phyloP scores from a whole-genome alignment of 2,888 invertebrate genomes.

The Dichetophora obliterata region DNA sequence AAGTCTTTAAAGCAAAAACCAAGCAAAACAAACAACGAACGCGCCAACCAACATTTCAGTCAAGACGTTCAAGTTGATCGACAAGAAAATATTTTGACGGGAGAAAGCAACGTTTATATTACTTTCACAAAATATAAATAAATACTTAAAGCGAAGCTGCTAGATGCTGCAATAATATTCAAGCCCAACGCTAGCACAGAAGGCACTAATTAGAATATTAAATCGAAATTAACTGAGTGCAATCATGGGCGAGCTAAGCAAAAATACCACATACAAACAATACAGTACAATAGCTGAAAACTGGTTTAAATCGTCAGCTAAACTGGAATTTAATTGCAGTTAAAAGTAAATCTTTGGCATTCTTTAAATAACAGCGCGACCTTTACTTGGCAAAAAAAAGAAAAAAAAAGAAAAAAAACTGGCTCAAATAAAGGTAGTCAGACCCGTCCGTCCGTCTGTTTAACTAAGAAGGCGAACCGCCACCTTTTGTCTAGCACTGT shows the following conservation, averaged over 20 bases:
- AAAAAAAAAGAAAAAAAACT: neutral
- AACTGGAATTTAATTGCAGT: neutral
- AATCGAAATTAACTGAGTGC: neutral
- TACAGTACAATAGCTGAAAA: neutral
- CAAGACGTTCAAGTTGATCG: neutral
- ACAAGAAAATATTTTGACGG: conserved; percentile 15
- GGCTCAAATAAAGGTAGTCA: neutral
- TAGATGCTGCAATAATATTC: neutral
- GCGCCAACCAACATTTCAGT: neutral
- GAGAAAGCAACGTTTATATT: conserved; percentile 26
- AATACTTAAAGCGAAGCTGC: conserved; percentile 5
- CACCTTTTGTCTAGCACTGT: neutral
- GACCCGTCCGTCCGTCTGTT: neutral
- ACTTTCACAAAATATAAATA: conserved; percentile 30
- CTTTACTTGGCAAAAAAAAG: neutral
- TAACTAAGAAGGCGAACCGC: neutral
- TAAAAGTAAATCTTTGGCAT: conserved; percentile 13
- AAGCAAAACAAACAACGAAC: neutral
- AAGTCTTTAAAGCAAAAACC: neutral
- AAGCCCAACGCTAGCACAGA: neutral
- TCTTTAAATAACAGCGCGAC: conserved; percentile 9
- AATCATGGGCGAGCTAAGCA: neutral
- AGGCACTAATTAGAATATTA: conserved; percentile 11
- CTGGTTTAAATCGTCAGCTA: neutral
- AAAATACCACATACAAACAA: neutral